Evolutionary conservation across 2,113 vertebrate species (phyloP), one percentile per base, ranked within the genome.

Genomic region (Anthoscopus minutus): DNA sequence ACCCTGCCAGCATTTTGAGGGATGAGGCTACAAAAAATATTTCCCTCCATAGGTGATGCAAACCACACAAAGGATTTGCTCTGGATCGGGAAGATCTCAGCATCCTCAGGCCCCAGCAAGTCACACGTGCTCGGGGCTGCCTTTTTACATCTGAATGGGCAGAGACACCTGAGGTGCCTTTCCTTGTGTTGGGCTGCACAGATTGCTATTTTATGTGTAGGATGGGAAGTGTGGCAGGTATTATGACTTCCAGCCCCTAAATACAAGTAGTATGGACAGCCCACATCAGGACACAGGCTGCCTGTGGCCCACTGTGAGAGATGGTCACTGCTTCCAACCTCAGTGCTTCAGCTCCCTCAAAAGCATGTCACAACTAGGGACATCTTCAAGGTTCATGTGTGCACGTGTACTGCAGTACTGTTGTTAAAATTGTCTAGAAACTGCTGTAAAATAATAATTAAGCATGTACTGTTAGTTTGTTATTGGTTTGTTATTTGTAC

Each of bases 401-500:
- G 27, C 0, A 0, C 0, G 0, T 44, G 48, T 73, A 72, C 76
- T 44, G 42, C 50, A 35, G 18, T 30, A n/a, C 33, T n/a, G n/a
- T n/a, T n/a, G n/a, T n/a, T n/a, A n/a, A n/a, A n/a, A n/a, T n/a
- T n/a, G n/a, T n/a, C n/a, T n/a, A n/a, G n/a, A n/a, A n/a, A n/a
- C n/a, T n/a, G n/a, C n/a, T n/a, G n/a, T n/a, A n/a, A n/a, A n/a
- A n/a, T n/a, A n/a, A n/a, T n/a, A n/a, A n/a, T n/a, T n/a, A n/a
- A n/a, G n/a, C n/a, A n/a, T n/a, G n/a, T n/a, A n/a, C n/a, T n/a
- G n/a, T n/a, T n/a, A n/a, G n/a, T n/a, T n/a, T n/a, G n/a, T n/a
- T n/a, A n/a, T n/a, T n/a, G n/a, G n/a, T n/a, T n/a, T n/a, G n/a
- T n/a, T n/a, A n/a, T n/a, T n/a, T n/a, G n/a, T n/a, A n/a, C n/a